A percentile compares a stretch with the other conserved stretches of the same genome.
Conservation (phyloP, 2,888 invertebrate genomes). For the Platycnemis pennipes region DNA sequence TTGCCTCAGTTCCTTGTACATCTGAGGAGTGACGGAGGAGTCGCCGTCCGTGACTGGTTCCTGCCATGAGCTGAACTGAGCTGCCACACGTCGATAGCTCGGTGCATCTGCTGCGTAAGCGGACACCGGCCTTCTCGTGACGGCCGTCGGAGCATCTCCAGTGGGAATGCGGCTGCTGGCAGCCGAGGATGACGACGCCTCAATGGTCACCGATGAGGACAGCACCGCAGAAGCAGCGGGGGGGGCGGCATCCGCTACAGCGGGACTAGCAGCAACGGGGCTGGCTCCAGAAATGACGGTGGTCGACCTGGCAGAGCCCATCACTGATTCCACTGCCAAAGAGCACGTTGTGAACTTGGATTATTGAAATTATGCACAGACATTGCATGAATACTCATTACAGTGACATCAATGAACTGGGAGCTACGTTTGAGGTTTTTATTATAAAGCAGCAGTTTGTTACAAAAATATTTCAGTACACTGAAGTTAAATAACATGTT, state of each 20-base stretch:
- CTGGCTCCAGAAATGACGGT: slow-evolving; percentile 31
- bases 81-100: slow-evolving; percentile 34
- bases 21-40: slow-evolving; percentile 54
- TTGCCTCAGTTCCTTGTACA: slow-evolving; percentile 50
- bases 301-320: neutral
- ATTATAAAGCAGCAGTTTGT: too few species aligned
- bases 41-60: slow-evolving; percentile 3
- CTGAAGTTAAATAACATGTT: too few species aligned
- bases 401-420: too few species aligned
- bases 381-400: too few species aligned
- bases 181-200: neutral
- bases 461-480: too few species aligned
- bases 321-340: neutral
- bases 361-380: too few species aligned
- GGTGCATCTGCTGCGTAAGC: slow-evolving; percentile 30
- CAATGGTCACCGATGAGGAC: neutral
- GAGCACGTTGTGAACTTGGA: too few species aligned
- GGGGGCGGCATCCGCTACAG: neutral
- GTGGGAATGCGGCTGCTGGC: neutral
- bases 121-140: slow-evolving; percentile 43
- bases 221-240: neutral
- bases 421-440: too few species aligned
- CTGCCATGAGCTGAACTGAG: slow-evolving; percentile 48
- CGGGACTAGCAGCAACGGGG: slow-evolving; percentile 3
- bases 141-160: slow-evolving; percentile 27